These are phyloP conservation scores for Cataglyphis cursor DNA, from an alignment of 2,888 invertebrate species.

Conservation along the genomic window DNA sequence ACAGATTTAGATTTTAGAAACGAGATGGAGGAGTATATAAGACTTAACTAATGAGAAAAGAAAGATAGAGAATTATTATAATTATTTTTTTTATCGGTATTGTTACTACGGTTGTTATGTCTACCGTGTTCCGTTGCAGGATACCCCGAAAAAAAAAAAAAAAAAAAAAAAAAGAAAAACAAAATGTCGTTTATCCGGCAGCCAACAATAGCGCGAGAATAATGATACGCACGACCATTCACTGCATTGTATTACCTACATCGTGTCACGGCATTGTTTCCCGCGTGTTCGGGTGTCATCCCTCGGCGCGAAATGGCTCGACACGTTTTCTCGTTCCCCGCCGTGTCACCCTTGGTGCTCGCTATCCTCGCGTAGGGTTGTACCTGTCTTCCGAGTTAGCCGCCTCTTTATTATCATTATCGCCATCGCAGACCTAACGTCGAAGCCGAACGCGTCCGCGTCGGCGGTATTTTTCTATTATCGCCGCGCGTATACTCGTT, in stretches of 20 bases:
- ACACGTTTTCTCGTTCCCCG: slow-evolving; percentile 53
- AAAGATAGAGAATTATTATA: background rate
- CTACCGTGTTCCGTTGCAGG: slow-evolving; percentile 40
- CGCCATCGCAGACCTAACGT: slow-evolving; percentile 68
- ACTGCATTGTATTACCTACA: slow-evolving; percentile 75
- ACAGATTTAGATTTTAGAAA: background rate
- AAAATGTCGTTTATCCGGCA: slow-evolving; percentile 65
- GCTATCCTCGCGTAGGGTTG: slow-evolving; percentile 28
- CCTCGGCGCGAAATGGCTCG: slow-evolving; percentile 62
- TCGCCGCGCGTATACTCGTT: slow-evolving; percentile 37
- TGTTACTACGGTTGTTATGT: slow-evolving; percentile 21
- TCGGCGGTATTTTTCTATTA: slow-evolving; percentile 68
- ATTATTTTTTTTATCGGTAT: slow-evolving; percentile 18
- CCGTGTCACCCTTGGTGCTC: background rate
- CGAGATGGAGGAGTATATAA: background rate
- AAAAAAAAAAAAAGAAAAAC: slow-evolving; percentile 55
- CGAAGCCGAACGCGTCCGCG: slow-evolving; percentile 58
- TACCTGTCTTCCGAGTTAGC: slow-evolving; percentile 54
- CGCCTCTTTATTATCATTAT: slow-evolving; percentile 72
- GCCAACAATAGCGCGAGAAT: slow-evolving; percentile 68
- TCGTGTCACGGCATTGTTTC: slow-evolving; percentile 78
- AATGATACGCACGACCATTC: slow-evolving; percentile 78
- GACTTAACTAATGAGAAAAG: background rate
- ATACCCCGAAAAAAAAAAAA: too few relatives aligned
- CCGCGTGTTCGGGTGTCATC: slow-evolving; percentile 63